Evolutionary conservation across 2,888 invertebrate species (phyloP), one percentile per base, ranked within the genome.

Genomic region (Tupiocoris notatus): DNA sequence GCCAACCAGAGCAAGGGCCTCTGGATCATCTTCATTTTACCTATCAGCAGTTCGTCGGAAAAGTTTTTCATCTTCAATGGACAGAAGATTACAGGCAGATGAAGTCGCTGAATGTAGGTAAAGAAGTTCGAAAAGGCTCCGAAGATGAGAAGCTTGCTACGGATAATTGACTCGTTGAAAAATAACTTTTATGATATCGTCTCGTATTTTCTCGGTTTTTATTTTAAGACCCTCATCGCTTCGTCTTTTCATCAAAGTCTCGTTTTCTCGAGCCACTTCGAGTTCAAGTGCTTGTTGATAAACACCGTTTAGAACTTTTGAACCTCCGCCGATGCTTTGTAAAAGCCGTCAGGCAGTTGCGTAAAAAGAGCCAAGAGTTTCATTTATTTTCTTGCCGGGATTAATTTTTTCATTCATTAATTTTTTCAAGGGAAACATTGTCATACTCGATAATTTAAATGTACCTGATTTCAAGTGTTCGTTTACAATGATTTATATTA

Each of bases 121-220:
- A 20, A 20, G 63, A n/a, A 18, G 63, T 12, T 20, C 22, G 17
- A 21, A 20, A 20, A 21, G 21, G 12, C 21, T n/a, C 67, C 18
- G 23, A 7, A 16, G 68, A 20, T 16, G 70, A 58, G 24, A 21
- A 21, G 16, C n/a, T n/a, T n/a, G n/a, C n/a, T n/a, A 22, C 12
- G 67, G 67, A 57, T 70, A 70, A 70, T 70, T 70, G 59, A 24
- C 59, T 70, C 59, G 59, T 59, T 70, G 70, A 24, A 70, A 68
- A 68, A 68, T 68, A 58, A 68, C 68, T 68, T 68, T 68, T 58
- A 68, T 68, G 68, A 68, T 58, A 70, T 59, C 59, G 57, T 67
- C 70, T 58, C 18, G 21, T 57, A 7, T 39, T 39, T 39, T 39
- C 39, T 39, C 6, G 39, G 39, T 39, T n/a, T 67, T 67, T 67